Base-by-base conservation (phyloP, 2,797 vertebrate genomes). In the Hippopotamyrus pictus region DNA sequence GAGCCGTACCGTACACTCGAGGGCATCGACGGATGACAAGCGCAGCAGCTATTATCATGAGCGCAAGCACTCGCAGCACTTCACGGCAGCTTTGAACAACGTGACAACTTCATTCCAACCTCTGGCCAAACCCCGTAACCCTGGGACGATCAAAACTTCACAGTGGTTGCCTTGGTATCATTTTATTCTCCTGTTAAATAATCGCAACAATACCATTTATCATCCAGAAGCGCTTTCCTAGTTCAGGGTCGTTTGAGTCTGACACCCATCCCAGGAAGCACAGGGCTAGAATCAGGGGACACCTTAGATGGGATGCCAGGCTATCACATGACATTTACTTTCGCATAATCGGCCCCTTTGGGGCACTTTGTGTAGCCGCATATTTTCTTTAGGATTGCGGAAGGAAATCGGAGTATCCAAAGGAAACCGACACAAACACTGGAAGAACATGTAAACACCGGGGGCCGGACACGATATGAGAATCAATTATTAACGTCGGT, bases 1-100 rank as follows among this genome's bases (percentile, higher is more conserved):
- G 65, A 73, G 65, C 65, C 96, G 95, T 94, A 99, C 98, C 98
- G 98, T 89, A 97, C 96, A 46, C 46, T 25, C 82, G n/a, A 50
- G n/a, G n/a, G 25, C 48, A 25, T n/a, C 46, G 6, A 8, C 8
- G 17, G 37, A n/a, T 41, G 37, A 44, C 73, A 79, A 41, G 73
- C 73, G 37, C 37, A 44, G 37, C 17, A 73, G 25, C 73, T 82
- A 19, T 11, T 46, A 85, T 29, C 41, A 17, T 12, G 82, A 85
- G 46, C 19, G 14, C 9, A 9, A 83, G 79, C 19, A 37, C 29
- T 17, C 59, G 59, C 22, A 65, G 22, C 59, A 12, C 25, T 65
- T 65, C 59, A 65, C 59, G 22, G 59, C 22, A n/a, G 76, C 19
- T 82, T n/a, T 82, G 41, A 82, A 83, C 79, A 46, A 50, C 44